These are phyloP conservation scores for Borostomias antarcticus DNA, from an alignment of 2,797 vertebrate genomes.

Conservation along the genomic window DNA sequence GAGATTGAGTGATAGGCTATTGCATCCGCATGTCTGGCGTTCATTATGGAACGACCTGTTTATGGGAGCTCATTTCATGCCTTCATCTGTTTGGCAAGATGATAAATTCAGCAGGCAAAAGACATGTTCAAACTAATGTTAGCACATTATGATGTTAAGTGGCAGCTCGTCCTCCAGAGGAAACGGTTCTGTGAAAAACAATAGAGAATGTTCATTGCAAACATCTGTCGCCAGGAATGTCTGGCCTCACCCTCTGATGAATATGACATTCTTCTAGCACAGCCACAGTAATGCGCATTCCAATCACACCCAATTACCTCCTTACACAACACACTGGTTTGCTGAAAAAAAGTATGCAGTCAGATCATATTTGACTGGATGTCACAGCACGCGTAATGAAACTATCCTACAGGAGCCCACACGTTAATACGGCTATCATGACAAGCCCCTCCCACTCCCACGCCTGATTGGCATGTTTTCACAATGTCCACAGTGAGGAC, in stretches of 20 bases:
- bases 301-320: not conserved
- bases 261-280: not conserved
- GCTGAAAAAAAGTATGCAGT: not conserved
- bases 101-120: not conserved
- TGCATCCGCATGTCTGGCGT: no score
- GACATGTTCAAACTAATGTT: not conserved
- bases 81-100: not conserved
- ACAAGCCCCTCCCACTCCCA: constrained; percentile 1
- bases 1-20: not conserved
- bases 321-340: not conserved
- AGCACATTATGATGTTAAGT: constrained; percentile 24
- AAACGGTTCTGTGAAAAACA: constrained; percentile 43
- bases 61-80: not conserved
- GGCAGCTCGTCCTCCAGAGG: constrained; percentile 34
- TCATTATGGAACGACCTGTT: not conserved
- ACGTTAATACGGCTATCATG: not conserved
- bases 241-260: constrained; percentile 30
- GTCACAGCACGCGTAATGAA: not conserved
- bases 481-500: constrained; percentile 35
- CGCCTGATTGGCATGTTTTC: constrained; percentile 53
- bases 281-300: constrained; percentile 22
- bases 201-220: constrained; percentile 46
- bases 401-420: not conserved
- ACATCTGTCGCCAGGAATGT: constrained; percentile 51
- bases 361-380: not conserved